These are phyloP conservation scores for Sphaerodactylus townsendi DNA, from an alignment of 2,113 vertebrate species.

Conservation along the genomic window DNA sequence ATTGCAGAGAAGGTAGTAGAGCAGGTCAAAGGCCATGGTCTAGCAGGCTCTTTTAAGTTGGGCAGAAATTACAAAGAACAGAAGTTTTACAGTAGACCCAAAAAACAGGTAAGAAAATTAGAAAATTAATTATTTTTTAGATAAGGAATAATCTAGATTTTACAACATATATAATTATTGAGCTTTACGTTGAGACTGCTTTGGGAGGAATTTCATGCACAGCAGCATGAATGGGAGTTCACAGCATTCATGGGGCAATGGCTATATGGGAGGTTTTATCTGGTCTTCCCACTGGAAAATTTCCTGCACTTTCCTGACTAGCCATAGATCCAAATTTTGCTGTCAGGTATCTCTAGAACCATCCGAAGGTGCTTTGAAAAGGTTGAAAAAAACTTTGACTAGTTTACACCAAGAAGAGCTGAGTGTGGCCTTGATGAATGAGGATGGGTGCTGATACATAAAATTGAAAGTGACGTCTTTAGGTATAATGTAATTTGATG, in stretches of 20 bases:
- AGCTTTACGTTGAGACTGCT: neutral
- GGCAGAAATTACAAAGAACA: slow-evolving; percentile 94
- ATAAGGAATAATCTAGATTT: neutral
- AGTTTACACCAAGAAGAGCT: neutral
- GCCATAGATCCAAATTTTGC: neutral
- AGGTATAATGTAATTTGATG: neutral
- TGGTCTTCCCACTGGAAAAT: neutral
- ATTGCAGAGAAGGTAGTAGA: slow-evolving; percentile 87
- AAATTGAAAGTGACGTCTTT: neutral
- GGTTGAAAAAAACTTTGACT: neutral
- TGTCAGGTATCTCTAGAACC: neutral
- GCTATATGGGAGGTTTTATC: neutral
- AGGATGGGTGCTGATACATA: neutral
- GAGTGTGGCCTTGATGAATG: neutral
- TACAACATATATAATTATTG: neutral
- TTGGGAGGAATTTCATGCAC: neutral
- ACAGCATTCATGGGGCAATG: neutral
- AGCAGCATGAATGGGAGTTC: neutral
- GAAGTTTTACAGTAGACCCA: slow-evolving; percentile 73
- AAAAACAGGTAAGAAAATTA: slow-evolving; percentile 83
- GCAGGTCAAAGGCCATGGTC: slow-evolving; percentile 92
- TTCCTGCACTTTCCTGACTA: neutral
- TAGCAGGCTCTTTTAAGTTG: slow-evolving; percentile 92
- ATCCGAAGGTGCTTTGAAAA: neutral
- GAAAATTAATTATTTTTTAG: fast-evolving